phyloP scores from a whole-genome alignment of 2,888 invertebrate species.

The Limenitis camilla region DNA sequence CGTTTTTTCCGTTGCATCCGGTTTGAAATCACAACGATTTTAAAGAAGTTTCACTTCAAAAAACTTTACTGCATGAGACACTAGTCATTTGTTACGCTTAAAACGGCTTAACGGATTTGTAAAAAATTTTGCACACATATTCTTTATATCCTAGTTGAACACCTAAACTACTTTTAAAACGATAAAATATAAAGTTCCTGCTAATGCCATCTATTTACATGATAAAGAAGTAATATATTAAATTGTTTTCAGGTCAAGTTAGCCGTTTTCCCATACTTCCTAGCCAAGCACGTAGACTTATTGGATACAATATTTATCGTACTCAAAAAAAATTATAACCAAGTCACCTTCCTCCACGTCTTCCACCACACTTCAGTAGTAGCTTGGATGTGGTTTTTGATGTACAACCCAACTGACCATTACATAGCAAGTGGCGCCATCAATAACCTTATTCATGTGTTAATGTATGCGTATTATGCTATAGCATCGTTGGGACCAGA shows the following conservation, averaged over 20 bases:
- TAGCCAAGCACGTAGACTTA: slow-evolving; percentile 85
- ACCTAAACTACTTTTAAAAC: too few relatives aligned
- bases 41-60: too few relatives aligned
- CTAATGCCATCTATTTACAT: slow-evolving; percentile 4
- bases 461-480: slow-evolving; percentile 89
- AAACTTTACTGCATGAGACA: too few relatives aligned
- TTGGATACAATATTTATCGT: slow-evolving; percentile 91
- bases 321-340: slow-evolving; percentile 83
- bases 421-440: slow-evolving; percentile 83
- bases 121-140: too few relatives aligned
- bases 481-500: slow-evolving; percentile 83
- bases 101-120: too few relatives aligned
- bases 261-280: slow-evolving; percentile 80
- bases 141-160: too few relatives aligned
- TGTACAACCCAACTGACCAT: slow-evolving; percentile 85
- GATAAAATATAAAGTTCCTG: too few relatives aligned
- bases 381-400: slow-evolving; percentile 82
- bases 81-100: too few relatives aligned
- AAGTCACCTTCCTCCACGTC: slow-evolving; percentile 90
- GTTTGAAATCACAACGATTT: too few relatives aligned
- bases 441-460: slow-evolving; percentile 84
- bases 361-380: slow-evolving; percentile 89
- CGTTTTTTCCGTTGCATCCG: too few relatives aligned
- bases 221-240: not conserved
- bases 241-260: slow-evolving; percentile 43